A percentile compares a stretch with the other conserved stretches of the same genome.
Conservation (phyloP, 2,113 vertebrate species). For the Petaurus breviceps region DNA sequence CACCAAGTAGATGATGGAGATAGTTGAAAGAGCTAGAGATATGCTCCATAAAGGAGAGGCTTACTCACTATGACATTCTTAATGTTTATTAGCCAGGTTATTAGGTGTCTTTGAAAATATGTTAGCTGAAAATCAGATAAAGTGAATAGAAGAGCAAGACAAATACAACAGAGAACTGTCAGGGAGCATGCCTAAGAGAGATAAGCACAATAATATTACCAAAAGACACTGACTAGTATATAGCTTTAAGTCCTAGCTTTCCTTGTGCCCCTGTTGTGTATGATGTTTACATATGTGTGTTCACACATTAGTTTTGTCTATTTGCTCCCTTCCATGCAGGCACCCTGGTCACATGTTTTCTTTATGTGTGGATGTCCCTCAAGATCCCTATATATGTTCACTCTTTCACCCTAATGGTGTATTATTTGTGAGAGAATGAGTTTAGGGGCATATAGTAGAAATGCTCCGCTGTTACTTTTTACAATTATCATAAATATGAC, state of each 20-base stretch:
- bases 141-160: not conserved
- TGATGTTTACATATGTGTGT: not conserved
- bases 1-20: too few species aligned
- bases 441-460: not conserved
- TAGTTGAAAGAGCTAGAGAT: too few species aligned
- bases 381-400: not conserved
- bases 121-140: not conserved
- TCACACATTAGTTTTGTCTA: not conserved
- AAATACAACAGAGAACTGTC: not conserved
- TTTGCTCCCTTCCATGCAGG: not conserved
- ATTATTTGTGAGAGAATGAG: not conserved
- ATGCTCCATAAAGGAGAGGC: too few species aligned
- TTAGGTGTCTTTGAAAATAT: not conserved
- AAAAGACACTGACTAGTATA: not conserved
- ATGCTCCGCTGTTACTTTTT: not conserved
- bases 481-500: not conserved
- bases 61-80: not conserved
- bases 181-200: not conserved
- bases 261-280: not conserved
- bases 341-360: not conserved
- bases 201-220: not conserved
- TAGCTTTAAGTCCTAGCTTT: not conserved
- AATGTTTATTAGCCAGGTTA: not conserved
- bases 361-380: not conserved
- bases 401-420: not conserved